phyloP scores from a whole-genome alignment of 2,113 vertebrate species.

The Turdus rufiventris region DNA sequence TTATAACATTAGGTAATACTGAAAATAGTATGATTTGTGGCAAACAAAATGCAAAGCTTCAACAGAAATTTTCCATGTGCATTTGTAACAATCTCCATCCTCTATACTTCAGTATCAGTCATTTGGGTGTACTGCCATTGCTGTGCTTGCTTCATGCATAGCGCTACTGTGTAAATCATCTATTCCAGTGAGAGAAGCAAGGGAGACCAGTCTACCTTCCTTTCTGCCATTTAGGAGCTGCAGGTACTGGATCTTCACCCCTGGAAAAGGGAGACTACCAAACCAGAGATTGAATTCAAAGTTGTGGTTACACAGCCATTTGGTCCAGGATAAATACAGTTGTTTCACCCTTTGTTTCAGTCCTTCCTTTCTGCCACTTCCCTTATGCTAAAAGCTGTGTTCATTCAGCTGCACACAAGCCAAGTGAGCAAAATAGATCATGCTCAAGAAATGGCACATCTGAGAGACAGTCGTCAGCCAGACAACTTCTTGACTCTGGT shows the following conservation, averaged over 20 bases:
- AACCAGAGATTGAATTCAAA: neutral
- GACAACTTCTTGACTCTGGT: neutral
- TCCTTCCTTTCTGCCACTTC: neutral
- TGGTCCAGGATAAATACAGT: neutral
- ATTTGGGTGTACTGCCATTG: neutral
- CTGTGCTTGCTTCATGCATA: neutral
- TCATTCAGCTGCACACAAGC: neutral
- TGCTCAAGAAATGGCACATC: neutral
- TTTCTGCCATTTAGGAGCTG: neutral
- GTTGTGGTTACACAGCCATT: neutral
- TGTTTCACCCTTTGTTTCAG: neutral
- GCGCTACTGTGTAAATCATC: neutral
- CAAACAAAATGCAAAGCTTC: neutral
- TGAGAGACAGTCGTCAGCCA: neutral
- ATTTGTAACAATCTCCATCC: neutral
- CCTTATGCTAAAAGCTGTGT: neutral
- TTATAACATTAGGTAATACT: neutral
- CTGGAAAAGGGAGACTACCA: neutral
- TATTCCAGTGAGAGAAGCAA: neutral
- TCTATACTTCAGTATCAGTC: neutral
- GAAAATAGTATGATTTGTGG: neutral
- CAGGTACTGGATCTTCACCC: neutral
- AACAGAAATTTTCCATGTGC: neutral
- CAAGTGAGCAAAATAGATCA: neutral
- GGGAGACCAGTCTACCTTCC: neutral